Conservation (phyloP, 2,797 vertebrate genomes). For the Oreortyx pictus region DNA sequence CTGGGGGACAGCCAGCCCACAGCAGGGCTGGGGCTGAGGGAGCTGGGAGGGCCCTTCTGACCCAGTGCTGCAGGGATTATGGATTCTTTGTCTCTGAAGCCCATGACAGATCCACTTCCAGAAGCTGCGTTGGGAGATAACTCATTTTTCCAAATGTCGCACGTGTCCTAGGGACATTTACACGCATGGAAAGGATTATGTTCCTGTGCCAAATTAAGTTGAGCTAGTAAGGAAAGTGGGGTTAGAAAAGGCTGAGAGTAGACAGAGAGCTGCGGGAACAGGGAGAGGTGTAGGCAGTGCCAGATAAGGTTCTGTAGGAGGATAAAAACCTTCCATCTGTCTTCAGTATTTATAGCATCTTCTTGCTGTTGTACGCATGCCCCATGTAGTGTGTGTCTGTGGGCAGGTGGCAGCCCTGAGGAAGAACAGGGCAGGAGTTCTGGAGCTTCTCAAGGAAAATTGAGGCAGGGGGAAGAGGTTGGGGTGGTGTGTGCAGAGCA, state of each 20-base stretch:
- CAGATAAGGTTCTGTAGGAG: not conserved
- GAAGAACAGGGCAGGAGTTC: not conserved
- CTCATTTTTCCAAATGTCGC: not conserved
- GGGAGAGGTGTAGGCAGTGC: not conserved
- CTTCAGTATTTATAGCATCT: not conserved
- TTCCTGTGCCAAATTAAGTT: not conserved
- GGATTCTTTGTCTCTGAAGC: accelerated
- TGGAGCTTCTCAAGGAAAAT: not conserved
- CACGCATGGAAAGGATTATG: not conserved
- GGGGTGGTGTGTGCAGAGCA: not conserved
- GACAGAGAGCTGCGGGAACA: not conserved
- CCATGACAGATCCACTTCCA: not conserved
- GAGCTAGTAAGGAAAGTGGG: not conserved
- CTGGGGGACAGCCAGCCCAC: too few species aligned
- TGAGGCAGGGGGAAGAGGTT: not conserved
- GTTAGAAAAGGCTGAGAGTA: not conserved
- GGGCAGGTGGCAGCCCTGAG: not conserved
- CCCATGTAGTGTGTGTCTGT: not conserved
- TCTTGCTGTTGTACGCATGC: not conserved
- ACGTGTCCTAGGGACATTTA: not conserved
- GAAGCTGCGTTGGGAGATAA: not conserved
- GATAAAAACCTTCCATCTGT: not conserved
- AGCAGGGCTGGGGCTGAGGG: too few species aligned
- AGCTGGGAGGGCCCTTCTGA: too few species aligned
- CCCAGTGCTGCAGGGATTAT: too few species aligned